Conservation (phyloP, 2,888 invertebrate genomes). For the Anarsia innoxiella region DNA sequence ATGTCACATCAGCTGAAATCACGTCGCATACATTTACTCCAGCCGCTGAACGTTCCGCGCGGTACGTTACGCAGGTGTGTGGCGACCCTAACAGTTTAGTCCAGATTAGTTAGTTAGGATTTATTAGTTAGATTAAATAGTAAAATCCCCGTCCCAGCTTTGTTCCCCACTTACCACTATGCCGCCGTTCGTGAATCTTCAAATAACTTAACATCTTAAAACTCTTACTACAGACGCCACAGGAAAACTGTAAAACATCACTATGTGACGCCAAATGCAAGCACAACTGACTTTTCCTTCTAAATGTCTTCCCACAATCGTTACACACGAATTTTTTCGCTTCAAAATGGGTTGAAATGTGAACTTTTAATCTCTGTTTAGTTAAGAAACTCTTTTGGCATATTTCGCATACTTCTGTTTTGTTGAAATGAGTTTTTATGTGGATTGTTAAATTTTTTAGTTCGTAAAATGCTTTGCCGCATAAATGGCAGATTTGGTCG, state of each 20-base stretch:
- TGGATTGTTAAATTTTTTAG: constrained; percentile 16
- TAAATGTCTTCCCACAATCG: constrained; percentile 28
- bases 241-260: constrained; percentile 74
- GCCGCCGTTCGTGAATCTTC: constrained; percentile 75
- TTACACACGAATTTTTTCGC: constrained; percentile 27
- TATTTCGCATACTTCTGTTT: constrained; percentile 28
- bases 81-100: too few species aligned
- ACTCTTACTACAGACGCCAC: constrained; percentile 77
- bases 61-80: too few species aligned
- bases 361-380: constrained; percentile 21
- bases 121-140: too few species aligned
- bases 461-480: constrained; percentile 20
- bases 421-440: constrained; percentile 14
- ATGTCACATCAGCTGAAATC: too few species aligned
- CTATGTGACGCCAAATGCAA: constrained; percentile 81
- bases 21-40: too few species aligned
- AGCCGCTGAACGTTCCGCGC: too few species aligned
- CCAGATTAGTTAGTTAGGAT: too few species aligned
- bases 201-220: constrained; percentile 1
- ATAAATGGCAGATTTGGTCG: constrained; percentile 18
- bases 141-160: too few species aligned
- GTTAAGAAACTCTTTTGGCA: constrained; percentile 32
- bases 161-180: constrained; percentile 75
- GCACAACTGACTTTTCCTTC: constrained; percentile 43
- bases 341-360: constrained; percentile 25